phyloP scores from a whole-genome alignment of 2,113 vertebrate genomes.

The Pelecanus crispus region DNA sequence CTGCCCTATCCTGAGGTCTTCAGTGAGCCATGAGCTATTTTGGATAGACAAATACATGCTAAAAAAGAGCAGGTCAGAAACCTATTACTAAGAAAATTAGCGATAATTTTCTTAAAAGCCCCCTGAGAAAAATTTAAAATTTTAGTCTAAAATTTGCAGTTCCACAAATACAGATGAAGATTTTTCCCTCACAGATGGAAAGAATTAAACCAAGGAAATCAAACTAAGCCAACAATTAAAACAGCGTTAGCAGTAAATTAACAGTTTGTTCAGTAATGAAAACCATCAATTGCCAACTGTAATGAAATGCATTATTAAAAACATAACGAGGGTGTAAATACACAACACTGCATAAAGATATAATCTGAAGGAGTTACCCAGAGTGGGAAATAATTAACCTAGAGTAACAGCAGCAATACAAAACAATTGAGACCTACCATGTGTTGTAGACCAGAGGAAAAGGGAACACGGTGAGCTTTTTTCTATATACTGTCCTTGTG shows the following conservation, averaged over 20 bases:
- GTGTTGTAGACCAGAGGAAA: not conserved
- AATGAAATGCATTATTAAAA: conserved; percentile 64
- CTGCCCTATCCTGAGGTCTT: not conserved
- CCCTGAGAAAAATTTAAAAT: not conserved
- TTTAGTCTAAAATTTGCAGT: not conserved
- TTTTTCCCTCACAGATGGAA: not conserved
- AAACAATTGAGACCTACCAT: not conserved
- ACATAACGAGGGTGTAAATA: conserved; percentile 42
- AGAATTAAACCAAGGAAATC: conserved; percentile 30
- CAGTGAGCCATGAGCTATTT: not conserved
- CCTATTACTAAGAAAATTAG: not conserved
- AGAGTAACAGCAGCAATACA: not conserved
- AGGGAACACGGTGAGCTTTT: not conserved
- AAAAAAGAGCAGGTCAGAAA: not conserved
- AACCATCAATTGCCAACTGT: conserved; percentile 44
- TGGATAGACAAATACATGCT: not conserved
- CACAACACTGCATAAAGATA: conserved; percentile 20
- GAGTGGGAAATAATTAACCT: not conserved
- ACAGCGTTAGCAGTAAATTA: conserved; percentile 38
- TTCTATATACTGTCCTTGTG: not conserved
- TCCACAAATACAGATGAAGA: not conserved
- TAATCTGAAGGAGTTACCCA: not conserved
- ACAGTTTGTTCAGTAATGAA: conserved; percentile 51
- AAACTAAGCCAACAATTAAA: conserved; percentile 46
- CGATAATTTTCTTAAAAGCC: not conserved